These are phyloP conservation scores for Cacatua alba DNA, from an alignment of 2,113 vertebrate genomes.

Conservation along the genomic window DNA sequence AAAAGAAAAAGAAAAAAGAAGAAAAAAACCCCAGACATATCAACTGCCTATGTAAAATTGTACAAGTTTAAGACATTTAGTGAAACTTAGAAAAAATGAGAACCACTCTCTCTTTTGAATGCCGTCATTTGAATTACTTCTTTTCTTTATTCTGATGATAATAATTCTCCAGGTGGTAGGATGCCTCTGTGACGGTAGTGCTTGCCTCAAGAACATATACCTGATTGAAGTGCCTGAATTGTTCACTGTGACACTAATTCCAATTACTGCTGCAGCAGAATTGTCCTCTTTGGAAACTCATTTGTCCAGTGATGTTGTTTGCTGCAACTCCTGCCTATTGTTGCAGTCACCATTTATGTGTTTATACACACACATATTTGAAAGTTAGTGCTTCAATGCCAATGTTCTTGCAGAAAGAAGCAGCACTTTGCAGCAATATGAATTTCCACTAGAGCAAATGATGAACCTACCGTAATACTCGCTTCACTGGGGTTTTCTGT, in stretches of 20 bases:
- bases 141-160: not conserved
- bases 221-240: rapidly evolving
- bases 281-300: not conserved
- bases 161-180: not conserved
- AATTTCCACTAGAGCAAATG: not conserved
- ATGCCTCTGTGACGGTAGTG: not conserved
- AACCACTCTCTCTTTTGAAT: not conserved
- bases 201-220: not conserved
- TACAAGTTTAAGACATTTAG: not conserved
- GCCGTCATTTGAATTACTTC: not conserved
- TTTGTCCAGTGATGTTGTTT: not conserved
- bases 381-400: not conserved
- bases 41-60: not conserved
- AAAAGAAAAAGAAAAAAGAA: not conserved
- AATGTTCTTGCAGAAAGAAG: not conserved
- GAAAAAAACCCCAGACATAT: not conserved
- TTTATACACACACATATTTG: not conserved
- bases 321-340: not conserved
- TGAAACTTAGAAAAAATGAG: not conserved
- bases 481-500: not conserved
- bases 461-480: not conserved
- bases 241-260: not conserved
- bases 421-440: not conserved
- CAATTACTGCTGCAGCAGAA: not conserved
- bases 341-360: not conserved